Evolutionary conservation across 2,113 vertebrate genomes (phyloP), one percentile per base, ranked within the genome.

Genomic region (Grallaria varia): DNA sequence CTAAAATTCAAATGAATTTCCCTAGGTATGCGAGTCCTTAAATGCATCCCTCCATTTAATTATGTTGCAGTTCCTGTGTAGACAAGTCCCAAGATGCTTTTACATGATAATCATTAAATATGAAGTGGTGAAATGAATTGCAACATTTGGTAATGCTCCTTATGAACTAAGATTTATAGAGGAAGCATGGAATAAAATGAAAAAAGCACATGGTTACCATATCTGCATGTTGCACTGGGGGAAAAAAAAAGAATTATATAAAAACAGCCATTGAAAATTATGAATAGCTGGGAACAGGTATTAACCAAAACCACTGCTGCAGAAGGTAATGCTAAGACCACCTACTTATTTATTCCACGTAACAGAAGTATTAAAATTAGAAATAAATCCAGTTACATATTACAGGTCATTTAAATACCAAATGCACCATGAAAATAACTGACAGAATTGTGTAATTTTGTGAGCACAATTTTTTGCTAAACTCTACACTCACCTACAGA

Each of bases 31-130:
- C 63, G 83, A 71, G 63, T 39, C 35, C 79, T 88, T 80, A 83
- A 90, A 83, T 1, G 1, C 27, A 58, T 53, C 53, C 35, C 73
- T 86, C 83, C 47, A 56, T 75, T 91, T 94, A 96, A 96, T 86
- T 90, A 85, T 0, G 0, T 20, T 59, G 55, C 71, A 85, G 69
- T 40, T 93, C 92, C 75, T 95, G 63, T 39, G 59, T 7, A 87
- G 85, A 74, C 90, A 93, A 77, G 82, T 84, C 91, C 71, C 90
- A 77, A 90, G 94, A 91, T 18, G 56, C 63, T 83, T 75, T 94
- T 85, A 74, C 47, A 59, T 42, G 71, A 95, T 69, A 87, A 85
- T 82, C 63, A 52, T 83, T 91, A 87, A 87, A 91, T 62, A 87
- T 21, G 40, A 82, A 93, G 87, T 39, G 63, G 39, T 55, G 72